Conservation (phyloP, 2,888 invertebrate genomes). For the Callinectes sapidus region DNA sequence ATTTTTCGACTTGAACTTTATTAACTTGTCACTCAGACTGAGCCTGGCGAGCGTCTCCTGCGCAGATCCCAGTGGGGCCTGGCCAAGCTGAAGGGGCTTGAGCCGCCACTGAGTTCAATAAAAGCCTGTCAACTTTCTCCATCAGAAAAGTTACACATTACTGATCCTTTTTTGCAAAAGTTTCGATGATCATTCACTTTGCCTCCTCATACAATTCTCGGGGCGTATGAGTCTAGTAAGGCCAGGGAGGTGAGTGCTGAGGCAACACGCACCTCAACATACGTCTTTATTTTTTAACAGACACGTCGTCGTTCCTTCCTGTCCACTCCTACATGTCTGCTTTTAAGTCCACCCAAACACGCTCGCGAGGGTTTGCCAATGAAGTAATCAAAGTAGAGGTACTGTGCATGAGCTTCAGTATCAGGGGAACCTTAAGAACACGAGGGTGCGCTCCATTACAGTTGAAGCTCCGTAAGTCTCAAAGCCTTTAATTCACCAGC, state of each 20-base stretch:
- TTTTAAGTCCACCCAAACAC: neutral
- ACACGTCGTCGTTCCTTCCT: neutral
- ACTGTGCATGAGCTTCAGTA: neutral
- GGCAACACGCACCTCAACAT: neutral
- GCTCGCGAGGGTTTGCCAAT: neutral
- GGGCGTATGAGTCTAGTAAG: neutral
- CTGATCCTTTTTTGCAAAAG: conserved; percentile 7
- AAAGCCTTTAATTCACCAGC: neutral
- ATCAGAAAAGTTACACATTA: conserved; percentile 24
- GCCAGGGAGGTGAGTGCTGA: neutral
- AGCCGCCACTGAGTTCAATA: neutral
- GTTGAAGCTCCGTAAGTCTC: neutral
- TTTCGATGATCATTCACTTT: conserved; percentile 3
- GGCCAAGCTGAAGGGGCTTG: neutral
- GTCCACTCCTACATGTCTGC: neutral
- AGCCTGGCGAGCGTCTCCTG: neutral
- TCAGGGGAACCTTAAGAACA: neutral
- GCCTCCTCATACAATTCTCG: neutral
- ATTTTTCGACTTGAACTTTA: neutral
- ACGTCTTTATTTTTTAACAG: neutral
- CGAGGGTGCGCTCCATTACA: neutral
- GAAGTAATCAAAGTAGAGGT: neutral
- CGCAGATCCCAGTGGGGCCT: neutral
- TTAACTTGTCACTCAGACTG: neutral
- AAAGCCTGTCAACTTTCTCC: neutral